These are phyloP conservation scores for Alouatta palliata DNA, from an alignment of 2,113 vertebrate genomes.

Conservation along the genomic window DNA sequence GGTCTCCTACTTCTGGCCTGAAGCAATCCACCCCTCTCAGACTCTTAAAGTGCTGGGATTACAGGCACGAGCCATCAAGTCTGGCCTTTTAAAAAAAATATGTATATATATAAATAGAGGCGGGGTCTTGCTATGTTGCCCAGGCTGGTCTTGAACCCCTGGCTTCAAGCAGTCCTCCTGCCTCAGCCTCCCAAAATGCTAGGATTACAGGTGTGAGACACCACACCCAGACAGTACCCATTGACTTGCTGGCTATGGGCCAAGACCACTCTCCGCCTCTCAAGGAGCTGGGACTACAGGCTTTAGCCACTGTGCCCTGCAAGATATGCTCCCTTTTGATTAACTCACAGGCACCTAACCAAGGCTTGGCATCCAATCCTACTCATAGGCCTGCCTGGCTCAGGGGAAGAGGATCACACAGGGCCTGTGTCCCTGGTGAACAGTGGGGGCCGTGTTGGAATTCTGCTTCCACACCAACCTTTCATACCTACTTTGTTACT, in stretches of 20 bases:
- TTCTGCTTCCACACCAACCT: neutral
- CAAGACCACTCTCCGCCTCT: neutral
- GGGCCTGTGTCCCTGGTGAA: fast-evolving
- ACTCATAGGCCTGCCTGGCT: neutral
- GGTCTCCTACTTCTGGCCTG: neutral
- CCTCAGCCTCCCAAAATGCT: too few species aligned
- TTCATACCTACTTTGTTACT: neutral
- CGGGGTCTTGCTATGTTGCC: too few species aligned
- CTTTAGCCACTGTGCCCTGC: neutral
- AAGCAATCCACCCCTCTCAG: neutral
- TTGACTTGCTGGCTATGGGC: too few species aligned
- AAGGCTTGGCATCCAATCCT: neutral
- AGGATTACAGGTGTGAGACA: too few species aligned
- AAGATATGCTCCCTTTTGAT: neutral
- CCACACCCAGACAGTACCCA: too few species aligned
- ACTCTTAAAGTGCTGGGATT: neutral
- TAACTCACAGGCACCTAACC: neutral
- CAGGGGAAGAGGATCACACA: neutral
- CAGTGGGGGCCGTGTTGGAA: neutral
- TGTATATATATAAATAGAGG: too few species aligned
- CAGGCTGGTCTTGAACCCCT: too few species aligned
- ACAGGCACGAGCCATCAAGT: neutral
- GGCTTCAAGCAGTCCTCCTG: too few species aligned
- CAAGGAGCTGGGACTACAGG: neutral
- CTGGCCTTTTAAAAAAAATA: too few species aligned